phyloP scores from a whole-genome alignment of 2,888 invertebrate genomes.

The Epistrophe grossulariae region DNA sequence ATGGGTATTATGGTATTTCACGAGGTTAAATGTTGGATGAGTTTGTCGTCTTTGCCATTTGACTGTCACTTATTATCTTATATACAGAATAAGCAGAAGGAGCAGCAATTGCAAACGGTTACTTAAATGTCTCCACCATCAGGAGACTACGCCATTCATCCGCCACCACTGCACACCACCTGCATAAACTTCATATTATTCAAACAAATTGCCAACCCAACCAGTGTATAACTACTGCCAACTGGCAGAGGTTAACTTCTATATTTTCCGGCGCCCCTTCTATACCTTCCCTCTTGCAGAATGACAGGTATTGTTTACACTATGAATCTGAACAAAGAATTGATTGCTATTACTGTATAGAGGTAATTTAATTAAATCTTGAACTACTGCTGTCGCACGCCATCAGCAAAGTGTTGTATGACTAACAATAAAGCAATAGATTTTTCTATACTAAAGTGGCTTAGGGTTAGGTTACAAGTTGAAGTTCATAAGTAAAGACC shows the following conservation, averaged over 20 bases:
- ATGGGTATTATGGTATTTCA: slow-evolving; percentile 66
- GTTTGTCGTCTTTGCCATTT: slow-evolving; percentile 67
- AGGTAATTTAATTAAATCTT: slow-evolving; percentile 62
- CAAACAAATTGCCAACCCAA: slow-evolving; percentile 36
- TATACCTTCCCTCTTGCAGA: neutral
- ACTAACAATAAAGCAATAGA: slow-evolving; percentile 26
- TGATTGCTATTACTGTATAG: slow-evolving; percentile 42
- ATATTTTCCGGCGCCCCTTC: neutral
- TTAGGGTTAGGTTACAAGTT: neutral
- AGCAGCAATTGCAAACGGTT: slow-evolving; percentile 29
- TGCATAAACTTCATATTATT: slow-evolving; percentile 22
- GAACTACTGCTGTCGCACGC: slow-evolving; percentile 14
- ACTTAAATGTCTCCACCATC: slow-evolving; percentile 58
- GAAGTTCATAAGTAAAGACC: slow-evolving; percentile 11
- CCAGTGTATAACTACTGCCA: slow-evolving; percentile 1
- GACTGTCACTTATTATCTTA: slow-evolving; percentile 36
- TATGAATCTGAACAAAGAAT: slow-evolving; percentile 49
- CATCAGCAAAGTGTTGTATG: slow-evolving; percentile 28
- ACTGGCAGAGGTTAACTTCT: slow-evolving; percentile 57
- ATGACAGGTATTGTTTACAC: slow-evolving; percentile 53
- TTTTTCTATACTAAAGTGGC: neutral
- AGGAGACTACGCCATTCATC: neutral
- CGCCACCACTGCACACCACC: neutral
- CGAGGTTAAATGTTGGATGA: slow-evolving; percentile 66
- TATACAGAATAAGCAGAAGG: neutral